These are phyloP conservation scores for Sitobion miscanthi DNA, from an alignment of 1,140 invertebrate species.

Conservation along the genomic window DNA sequence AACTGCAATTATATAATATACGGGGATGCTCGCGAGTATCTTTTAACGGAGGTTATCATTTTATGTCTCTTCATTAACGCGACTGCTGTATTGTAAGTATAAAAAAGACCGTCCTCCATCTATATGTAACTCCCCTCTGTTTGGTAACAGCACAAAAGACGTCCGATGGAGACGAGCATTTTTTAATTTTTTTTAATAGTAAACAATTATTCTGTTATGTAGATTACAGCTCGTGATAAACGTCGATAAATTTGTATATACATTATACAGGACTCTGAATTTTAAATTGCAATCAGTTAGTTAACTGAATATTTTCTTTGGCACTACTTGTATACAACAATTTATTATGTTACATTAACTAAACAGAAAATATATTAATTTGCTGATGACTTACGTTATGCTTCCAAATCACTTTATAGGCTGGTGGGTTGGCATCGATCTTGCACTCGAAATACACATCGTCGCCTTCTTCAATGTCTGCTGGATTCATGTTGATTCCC, in stretches of 20 bases:
- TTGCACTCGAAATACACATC: constrained; percentile 91
- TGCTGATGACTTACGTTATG: constrained; percentile 79
- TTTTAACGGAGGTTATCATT: not conserved
- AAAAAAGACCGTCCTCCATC: not conserved
- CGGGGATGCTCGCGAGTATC: not conserved
- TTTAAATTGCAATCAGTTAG: not conserved
- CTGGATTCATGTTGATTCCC: constrained; percentile 83
- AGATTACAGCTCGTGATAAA: not conserved
- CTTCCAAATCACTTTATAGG: constrained; percentile 89
- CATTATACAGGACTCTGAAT: not conserved
- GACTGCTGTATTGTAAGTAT: not conserved
- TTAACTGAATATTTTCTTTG: not conserved
- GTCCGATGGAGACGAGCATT: not conserved
- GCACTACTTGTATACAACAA: not conserved
- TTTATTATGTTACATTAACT: not conserved
- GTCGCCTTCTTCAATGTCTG: constrained; percentile 87
- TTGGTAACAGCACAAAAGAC: not conserved
- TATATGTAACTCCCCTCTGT: not conserved
- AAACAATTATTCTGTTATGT: not conserved
- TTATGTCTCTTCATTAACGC: constrained; percentile 31
- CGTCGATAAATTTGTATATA: not conserved
- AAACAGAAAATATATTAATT: not conserved
- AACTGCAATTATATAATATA: not conserved
- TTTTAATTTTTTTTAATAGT: not conserved
- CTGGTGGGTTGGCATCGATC: constrained; percentile 81